Percentiles rank a stretch among this genome's conserved stretches.
These are phyloP conservation scores for Crotalus helleri DNA, from an alignment of 2,113 vertebrate genomes.

Conservation along the genomic window DNA sequence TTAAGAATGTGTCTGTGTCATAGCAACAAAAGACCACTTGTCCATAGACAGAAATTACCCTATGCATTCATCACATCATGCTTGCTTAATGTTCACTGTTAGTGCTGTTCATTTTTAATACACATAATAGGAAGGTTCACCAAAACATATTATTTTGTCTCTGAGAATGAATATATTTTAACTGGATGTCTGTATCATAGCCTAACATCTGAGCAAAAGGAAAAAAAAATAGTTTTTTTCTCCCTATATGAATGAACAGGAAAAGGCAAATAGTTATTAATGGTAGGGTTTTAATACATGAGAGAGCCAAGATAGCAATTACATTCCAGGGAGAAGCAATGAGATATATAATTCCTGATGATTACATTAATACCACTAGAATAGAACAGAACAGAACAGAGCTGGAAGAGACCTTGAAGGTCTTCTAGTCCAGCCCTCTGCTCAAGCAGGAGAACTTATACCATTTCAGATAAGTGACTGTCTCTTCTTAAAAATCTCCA, in stretches of 20 bases:
- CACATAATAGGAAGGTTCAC: background rate
- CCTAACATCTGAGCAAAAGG: background rate
- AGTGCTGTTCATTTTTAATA: slow-evolving; percentile 13
- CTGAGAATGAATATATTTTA: background rate
- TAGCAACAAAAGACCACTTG: slow-evolving; percentile 18
- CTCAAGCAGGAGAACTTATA: no score
- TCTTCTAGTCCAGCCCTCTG: no score
- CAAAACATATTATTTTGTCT: background rate
- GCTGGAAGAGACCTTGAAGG: no score
- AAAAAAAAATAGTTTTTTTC: background rate
- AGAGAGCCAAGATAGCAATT: background rate
- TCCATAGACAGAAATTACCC: slow-evolving; percentile 5
- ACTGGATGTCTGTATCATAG: background rate
- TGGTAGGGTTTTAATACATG: background rate
- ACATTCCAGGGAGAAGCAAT: background rate
- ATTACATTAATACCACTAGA: background rate
- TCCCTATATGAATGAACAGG: background rate
- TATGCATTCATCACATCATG: slow-evolving; percentile 7
- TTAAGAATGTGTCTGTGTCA: slow-evolving; percentile 4
- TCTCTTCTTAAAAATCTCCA: no score
- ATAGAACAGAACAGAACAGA: no score
- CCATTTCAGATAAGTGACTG: no score
- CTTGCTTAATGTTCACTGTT: background rate
- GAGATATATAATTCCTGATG: background rate
- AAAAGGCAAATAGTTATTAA: slow-evolving; percentile 14